Evolutionary conservation across 2,888 invertebrate genomes (phyloP).

Genomic region (Horisme vitalbata): DNA sequence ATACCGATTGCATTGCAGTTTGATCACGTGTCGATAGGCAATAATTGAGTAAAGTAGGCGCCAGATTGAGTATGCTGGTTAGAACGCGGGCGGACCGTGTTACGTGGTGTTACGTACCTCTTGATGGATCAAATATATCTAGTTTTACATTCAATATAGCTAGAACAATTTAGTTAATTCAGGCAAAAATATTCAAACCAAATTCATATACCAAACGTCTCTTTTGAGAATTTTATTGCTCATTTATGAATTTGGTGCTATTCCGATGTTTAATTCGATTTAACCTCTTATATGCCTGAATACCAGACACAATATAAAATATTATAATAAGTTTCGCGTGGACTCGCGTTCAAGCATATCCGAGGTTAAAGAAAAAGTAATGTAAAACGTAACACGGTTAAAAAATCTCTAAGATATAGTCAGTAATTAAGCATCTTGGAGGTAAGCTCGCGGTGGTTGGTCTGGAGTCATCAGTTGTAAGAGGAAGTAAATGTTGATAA

Average conservation of each 20-base stretch:
- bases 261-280: too few relatives aligned
- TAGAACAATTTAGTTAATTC: too few relatives aligned
- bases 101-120: too few relatives aligned
- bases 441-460: constrained; percentile 39
- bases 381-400: constrained; percentile 16
- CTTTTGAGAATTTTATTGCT: constrained; percentile 10
- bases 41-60: constrained; percentile 7
- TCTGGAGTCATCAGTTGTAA: constrained; percentile 36
- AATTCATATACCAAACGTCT: constrained; percentile 7
- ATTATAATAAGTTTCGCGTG: too few relatives aligned
- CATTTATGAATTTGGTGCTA: constrained; percentile 16
- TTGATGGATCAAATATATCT: too few relatives aligned
- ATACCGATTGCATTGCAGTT: background rate
- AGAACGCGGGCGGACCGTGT: constrained; percentile 18
- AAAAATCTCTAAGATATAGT: constrained; percentile 32
- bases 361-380: too few relatives aligned
- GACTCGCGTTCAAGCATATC: too few relatives aligned
- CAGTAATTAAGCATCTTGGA: constrained; percentile 34
- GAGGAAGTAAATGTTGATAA: constrained; percentile 60
- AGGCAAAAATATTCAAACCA: background rate
- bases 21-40: constrained; percentile 2
- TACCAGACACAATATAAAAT: too few relatives aligned
- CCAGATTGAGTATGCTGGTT: background rate
- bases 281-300: too few relatives aligned
- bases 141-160: too few relatives aligned